Base-by-base conservation (phyloP, 2,113 vertebrate genomes). In the Nettapus auritus region DNA sequence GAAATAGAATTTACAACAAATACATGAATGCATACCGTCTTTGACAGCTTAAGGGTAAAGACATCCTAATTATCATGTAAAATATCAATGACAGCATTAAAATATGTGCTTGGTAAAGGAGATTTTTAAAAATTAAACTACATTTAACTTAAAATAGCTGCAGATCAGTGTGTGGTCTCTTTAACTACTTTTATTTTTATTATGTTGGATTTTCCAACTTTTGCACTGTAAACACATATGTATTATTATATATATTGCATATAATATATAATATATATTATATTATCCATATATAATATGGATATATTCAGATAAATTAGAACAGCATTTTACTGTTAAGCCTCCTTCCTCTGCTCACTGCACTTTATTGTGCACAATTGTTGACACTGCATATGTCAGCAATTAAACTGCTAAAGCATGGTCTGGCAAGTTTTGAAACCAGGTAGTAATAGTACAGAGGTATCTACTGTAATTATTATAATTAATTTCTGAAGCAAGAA, bases 51-150 rank as follows among this genome's bases (percentile, higher is more conserved):
- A 53, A 62, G 3, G 8, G 75, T 38, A 17, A 80, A 95, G 23
- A 1, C 0, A 0, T 62, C 2, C 0, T 74, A 42, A 62, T 70
- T 67, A 19, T 63, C 3, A 13, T 48, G 7, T 53, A 26, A 86
- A 83, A 74, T 21, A 70, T 31, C 23, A 67, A 57, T 20, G 22
- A 29, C 11, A 34, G 4, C 8, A 2, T 64, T 55, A 26, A 7
- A 75, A 25, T 0, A 11, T 64, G 16, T 9, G 16, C 7, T 55
- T 26, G 20, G 13, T 52, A 25, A 11, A 36, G 13, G 7, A 40
- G 28, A 22, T 44, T 26, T 36, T 21, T 69, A 42, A 57, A 3
- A 3, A 13, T 34, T 57, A 68, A 48, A 33, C 2, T 12, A 34
- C 13, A 3, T 78, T 81, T 70, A 62, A 44, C 7, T 59, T 50